Base-by-base conservation (phyloP, 2,888 invertebrate genomes). In the Syrphus vitripennis region DNA sequence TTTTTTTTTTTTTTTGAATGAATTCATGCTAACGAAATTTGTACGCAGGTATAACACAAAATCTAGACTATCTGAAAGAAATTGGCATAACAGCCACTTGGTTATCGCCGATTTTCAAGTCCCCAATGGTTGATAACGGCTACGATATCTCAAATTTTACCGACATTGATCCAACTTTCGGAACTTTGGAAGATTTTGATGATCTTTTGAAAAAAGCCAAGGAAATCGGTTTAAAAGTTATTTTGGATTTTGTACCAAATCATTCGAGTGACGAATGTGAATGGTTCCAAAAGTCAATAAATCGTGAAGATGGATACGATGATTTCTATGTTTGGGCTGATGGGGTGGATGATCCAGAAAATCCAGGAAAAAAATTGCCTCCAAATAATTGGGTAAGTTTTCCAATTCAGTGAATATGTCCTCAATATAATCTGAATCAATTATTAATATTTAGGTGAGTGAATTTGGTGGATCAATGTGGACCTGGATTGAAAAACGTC, bases 211-310 rank as follows among this genome's bases (percentile, higher is more conserved):
- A 90, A 45, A 93, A 93, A 90, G 93, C 95, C 1, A 93, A 93
- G 45, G 90, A 92, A 63, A 88, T 94, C 24, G 93, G 94, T 1
- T 14, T 91, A 0, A 94, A 94, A 92, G 93, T 95, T 31, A 91
- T 95, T 82, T 90, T 95, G 83, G 94, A 94, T 88, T 93, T 95
- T 87, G 96, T 96, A 7, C 96, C 96, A 10, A 96, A 96, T 91
- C 97, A 97, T 89, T 94, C 95, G 2, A 97, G 97, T 81, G 95
- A 96, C 89, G 93, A 96, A 89, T 97, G 97, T 90, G 94, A 94
- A 48, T 98, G 98, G 98, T 98, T 98, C 90, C 90, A 93, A 77
- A 94, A 95, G 89, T 97, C 97, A 4, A 91, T 95, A 6, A 93
- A 93, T 57, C 93, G 93, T 10, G 93, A 94, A 59, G 93, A 94